These are phyloP conservation scores for Mantis religiosa DNA, from an alignment of 2,888 invertebrate genomes.

Conservation along the genomic window DNA sequence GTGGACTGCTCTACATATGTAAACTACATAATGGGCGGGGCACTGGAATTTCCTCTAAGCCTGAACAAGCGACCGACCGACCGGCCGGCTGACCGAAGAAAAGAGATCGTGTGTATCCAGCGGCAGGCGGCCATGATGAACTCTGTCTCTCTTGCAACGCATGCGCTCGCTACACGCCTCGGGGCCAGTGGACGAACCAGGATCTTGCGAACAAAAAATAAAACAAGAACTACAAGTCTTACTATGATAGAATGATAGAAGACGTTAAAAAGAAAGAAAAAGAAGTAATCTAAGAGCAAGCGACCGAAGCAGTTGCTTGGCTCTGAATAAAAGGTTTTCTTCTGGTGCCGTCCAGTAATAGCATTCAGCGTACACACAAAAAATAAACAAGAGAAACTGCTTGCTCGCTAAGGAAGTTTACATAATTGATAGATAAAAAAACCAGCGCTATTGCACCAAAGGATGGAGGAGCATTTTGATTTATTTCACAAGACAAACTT, in stretches of 20 bases:
- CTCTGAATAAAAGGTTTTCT: constrained; percentile 19
- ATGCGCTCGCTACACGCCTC: constrained; percentile 12
- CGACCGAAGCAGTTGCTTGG: constrained; percentile 1
- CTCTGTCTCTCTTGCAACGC: background rate
- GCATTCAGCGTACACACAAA: background rate
- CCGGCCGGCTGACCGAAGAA: background rate
- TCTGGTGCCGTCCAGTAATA: background rate
- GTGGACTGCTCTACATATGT: constrained; percentile 23
- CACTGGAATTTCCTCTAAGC: background rate
- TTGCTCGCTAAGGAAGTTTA: background rate
- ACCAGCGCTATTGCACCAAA: background rate
- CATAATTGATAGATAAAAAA: background rate
- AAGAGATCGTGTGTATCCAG: background rate
- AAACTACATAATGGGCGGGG: constrained; percentile 20
- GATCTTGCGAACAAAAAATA: constrained; percentile 13
- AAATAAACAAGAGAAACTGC: background rate
- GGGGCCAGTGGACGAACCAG: constrained; percentile 25
- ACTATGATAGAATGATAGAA: background rate
- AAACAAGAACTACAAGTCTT: background rate
- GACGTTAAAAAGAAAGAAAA: constrained; percentile 1
- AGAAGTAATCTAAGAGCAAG: background rate
- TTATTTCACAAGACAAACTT: background rate
- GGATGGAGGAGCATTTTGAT: constrained; percentile 2
- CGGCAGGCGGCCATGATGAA: background rate
- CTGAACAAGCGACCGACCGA: no score